phyloP scores from a whole-genome alignment of 2,888 invertebrate species.

The Drosophila gaucha region DNA sequence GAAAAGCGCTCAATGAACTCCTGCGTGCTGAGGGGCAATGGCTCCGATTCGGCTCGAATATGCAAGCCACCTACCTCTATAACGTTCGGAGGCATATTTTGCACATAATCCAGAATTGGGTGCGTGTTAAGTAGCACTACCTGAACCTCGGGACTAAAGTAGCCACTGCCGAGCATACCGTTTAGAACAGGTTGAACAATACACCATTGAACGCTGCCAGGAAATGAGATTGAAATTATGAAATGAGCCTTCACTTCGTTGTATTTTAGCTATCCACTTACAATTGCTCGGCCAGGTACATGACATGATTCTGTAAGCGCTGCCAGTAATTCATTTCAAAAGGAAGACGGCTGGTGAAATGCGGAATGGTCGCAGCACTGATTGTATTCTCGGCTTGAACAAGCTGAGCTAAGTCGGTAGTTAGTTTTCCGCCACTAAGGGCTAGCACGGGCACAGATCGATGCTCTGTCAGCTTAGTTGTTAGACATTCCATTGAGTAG shows the following conservation, averaged over 20 bases:
- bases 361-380: conserved; percentile 51
- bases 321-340: conserved; percentile 54
- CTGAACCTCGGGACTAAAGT: conserved; percentile 33
- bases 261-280: conserved; percentile 32
- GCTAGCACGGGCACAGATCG: conserved; percentile 43
- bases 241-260: not conserved
- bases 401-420: conserved; percentile 36
- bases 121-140: conserved; percentile 81
- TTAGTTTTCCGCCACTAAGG: conserved; percentile 63
- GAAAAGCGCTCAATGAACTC: conserved; percentile 68
- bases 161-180: not conserved
- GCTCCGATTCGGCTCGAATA: conserved; percentile 63
- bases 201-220: conserved; percentile 22
- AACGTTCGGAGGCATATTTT: conserved; percentile 81
- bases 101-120: conserved; percentile 75
- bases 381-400: conserved; percentile 56
- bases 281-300: conserved; percentile 51
- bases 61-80: conserved; percentile 83
- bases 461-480: conserved; percentile 17
- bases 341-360: conserved; percentile 47
- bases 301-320: conserved; percentile 54
- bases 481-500: conserved; percentile 45
- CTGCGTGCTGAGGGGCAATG: conserved; percentile 67
- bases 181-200: conserved; percentile 26
- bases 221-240: not conserved